Conservation (phyloP, 2,113 vertebrate genomes). For the Labeo rohita region DNA sequence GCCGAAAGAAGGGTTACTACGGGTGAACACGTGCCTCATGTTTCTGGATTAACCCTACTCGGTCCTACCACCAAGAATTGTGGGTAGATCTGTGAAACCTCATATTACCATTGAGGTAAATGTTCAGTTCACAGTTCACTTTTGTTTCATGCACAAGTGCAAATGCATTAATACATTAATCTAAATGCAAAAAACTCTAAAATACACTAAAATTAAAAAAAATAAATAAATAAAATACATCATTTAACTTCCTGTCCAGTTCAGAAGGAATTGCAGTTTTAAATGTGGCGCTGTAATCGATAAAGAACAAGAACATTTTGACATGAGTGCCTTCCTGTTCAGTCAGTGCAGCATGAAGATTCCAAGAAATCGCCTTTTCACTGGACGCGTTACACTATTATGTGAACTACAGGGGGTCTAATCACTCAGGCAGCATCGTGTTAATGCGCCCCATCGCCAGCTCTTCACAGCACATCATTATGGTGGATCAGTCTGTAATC, state of each 20-base stretch:
- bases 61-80: neutral
- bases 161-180: no score
- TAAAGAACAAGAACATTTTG: neutral
- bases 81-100: neutral
- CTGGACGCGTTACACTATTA: neutral
- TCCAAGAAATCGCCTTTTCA: neutral
- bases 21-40: slow-evolving; percentile 4
- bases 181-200: neutral
- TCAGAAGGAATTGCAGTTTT: neutral
- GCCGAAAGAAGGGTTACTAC: neutral
- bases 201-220: neutral
- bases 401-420: slow-evolving; percentile 18
- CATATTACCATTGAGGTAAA: neutral
- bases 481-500: slow-evolving; percentile 6
- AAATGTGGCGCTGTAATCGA: neutral
- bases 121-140: neutral
- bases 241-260: neutral
- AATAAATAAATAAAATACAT: neutral
- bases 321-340: neutral
- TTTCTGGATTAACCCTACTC: slow-evolving; percentile 26
- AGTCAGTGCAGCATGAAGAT: neutral
- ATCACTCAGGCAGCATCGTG: slow-evolving; percentile 1
- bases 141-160: neutral
- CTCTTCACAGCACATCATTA: slow-evolving; percentile 22
- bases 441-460: slow-evolving; percentile 13